Base-by-base conservation (phyloP, 2,797 vertebrate species). In the Phyllotis vaccarum region DNA sequence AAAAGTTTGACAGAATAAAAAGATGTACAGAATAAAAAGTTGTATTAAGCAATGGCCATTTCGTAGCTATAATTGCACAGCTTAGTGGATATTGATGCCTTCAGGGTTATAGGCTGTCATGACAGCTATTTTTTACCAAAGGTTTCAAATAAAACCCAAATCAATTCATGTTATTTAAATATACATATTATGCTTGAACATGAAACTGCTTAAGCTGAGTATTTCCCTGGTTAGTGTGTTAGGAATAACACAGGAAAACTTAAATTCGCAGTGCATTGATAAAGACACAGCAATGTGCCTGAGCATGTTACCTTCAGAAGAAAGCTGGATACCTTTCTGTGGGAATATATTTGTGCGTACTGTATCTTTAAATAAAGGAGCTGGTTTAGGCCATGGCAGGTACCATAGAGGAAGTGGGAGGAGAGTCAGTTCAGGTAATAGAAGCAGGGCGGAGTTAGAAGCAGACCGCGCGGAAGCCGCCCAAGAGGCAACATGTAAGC, bases 1-100 rank as follows among this genome's bases (percentile, higher is more conserved):
- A 93, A 80, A 89, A 95, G 79, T 94, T 78, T 96, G 94, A 97
- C 97, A 96, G 85, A 97, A 96, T 97, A 81, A 97, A 95, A 96
- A 88, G 89, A 81, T 43, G 21, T n/a, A 97, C 97, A 96, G 85
- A 97, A 96, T 97, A 81, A 97, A 95, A 96, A 88, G 89, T 78
- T 43, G 21, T 75, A 95, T 94, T 90, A 97, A 89, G 93, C 82
- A 97, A 92, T 81, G 72, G 93, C 86, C n/a, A 96, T 96, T 96
- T 93, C 46, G 7, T 29, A 89, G 81, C 91, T 97, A 43, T 94
- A 95, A 97, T 90, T 96, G 91, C 52, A 94, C 46, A 90, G 90
- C 78, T 96, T 78, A 92, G 76, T 60, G 92, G 91, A 95, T 86
- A 96, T 1, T 85, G 96, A 97, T 94, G 94, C 82, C 93, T 93